A percentile compares a stretch with the other conserved stretches of the same genome.
phyloP scores from a whole-genome alignment of 2,113 vertebrate genomes.

The Scalopus aquaticus region DNA sequence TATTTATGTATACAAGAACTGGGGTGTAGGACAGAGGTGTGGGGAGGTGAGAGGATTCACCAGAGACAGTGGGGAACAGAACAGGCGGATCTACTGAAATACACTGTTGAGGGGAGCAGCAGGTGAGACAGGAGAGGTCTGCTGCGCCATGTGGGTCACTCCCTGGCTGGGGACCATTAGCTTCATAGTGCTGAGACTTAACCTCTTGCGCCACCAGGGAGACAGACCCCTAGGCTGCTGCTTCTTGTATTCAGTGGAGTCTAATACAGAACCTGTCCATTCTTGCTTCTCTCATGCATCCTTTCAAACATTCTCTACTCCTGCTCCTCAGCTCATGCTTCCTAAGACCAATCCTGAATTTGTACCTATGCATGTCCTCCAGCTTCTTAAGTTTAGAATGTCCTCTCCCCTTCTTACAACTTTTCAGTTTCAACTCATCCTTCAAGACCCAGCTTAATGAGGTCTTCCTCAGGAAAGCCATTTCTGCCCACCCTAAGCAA shows the following conservation, averaged over 20 bases:
- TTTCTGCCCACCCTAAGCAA: neutral
- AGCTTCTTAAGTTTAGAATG: neutral
- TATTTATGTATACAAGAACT: too few species aligned
- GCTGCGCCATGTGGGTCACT: too few species aligned
- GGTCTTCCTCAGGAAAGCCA: neutral
- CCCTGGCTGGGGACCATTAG: too few species aligned
- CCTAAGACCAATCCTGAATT: neutral
- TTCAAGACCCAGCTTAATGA: neutral
- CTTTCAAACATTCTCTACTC: slow-evolving; percentile 9
- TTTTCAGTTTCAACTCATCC: neutral
- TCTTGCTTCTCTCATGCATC: neutral
- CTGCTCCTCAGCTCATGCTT: neutral
- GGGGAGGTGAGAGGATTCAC: too few species aligned
- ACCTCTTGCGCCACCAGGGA: too few species aligned
- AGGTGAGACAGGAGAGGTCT: too few species aligned
- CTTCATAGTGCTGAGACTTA: too few species aligned
- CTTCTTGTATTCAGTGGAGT: neutral
- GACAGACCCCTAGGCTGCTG: too few species aligned
- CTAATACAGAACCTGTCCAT: neutral
- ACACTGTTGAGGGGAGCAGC: too few species aligned
- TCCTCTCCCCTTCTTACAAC: neutral
- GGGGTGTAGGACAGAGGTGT: too few species aligned
- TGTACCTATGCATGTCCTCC: neutral
- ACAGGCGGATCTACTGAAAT: too few species aligned
- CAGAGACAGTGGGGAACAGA: too few species aligned